Evolutionary conservation across 2,797 vertebrate genomes (phyloP).

Genomic region (Manis javanica): DNA sequence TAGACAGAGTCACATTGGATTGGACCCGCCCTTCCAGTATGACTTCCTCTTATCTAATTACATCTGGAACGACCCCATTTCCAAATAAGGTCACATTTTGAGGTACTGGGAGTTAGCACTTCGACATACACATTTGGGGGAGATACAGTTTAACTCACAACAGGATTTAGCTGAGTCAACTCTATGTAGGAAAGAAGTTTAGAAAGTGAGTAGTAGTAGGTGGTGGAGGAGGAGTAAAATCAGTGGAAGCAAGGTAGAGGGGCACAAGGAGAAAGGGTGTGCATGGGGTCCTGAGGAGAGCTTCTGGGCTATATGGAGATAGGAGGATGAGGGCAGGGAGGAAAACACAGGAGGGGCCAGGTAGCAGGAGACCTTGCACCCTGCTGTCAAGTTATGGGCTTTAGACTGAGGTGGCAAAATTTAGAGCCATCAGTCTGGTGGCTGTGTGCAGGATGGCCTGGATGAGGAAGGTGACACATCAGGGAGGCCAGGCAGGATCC

Average conservation of each 20-base stretch:
- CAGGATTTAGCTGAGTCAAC: not conserved
- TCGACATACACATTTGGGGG: not conserved
- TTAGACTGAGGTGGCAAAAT: not conserved
- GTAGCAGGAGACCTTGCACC: not conserved
- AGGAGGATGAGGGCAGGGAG: not conserved
- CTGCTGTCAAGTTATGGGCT: not conserved
- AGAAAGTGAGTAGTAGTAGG: not conserved
- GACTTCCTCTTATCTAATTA: constrained; percentile 17
- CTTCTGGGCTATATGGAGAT: not conserved
- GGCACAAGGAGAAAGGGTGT: not conserved
- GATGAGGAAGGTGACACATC: not conserved
- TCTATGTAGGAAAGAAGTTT: not conserved
- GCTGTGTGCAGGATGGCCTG: not conserved
- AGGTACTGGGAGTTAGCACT: not conserved
- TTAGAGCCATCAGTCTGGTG: not conserved
- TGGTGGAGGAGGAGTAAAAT: not conserved
- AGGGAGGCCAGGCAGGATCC: not conserved
- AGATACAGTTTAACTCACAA: not conserved
- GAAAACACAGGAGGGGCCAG: not conserved
- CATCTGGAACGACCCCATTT: not conserved
- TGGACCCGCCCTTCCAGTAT: not conserved
- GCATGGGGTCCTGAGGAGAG: not conserved
- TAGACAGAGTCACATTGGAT: not conserved
- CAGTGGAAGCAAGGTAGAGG: not conserved
- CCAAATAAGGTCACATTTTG: not conserved